A percentile compares a stretch with the other conserved stretches of the same genome.
Evolutionary conservation across 2,888 invertebrate species (phyloP).

Genomic region (Drosophila picticornis): DNA sequence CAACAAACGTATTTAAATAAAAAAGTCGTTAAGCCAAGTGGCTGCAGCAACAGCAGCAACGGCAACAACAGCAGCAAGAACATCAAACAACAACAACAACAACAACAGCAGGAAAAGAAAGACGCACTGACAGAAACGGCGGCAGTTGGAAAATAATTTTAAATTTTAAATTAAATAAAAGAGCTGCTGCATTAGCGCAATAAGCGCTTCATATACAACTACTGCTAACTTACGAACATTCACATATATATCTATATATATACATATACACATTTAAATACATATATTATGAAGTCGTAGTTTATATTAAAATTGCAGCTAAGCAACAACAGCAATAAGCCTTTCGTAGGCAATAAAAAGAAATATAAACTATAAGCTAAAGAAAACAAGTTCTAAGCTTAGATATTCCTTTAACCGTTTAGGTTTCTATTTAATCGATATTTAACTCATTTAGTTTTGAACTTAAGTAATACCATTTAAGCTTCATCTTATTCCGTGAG

Average conservation of each 20-base stretch:
- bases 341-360: conserved; percentile 32
- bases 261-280: neutral
- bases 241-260: neutral
- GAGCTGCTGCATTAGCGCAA: conserved; percentile 59
- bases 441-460: neutral
- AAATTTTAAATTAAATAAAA: conserved; percentile 77
- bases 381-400: too few species aligned
- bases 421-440: neutral
- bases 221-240: neutral
- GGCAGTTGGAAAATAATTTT: conserved; percentile 64
- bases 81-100: conserved; percentile 12
- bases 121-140: conserved; percentile 17
- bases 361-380: conserved; percentile 51
- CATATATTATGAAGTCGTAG: neutral
- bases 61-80: conserved; percentile 10
- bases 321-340: conserved; percentile 2
- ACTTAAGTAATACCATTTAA: neutral
- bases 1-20: conserved; percentile 81
- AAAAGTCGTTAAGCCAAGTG: conserved; percentile 80
- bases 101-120: conserved; percentile 13
- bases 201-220: conserved; percentile 22
- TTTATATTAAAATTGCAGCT: conserved; percentile 10
- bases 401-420: neutral
- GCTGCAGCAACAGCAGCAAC: conserved; percentile 38
- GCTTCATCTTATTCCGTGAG: neutral